Evolutionary conservation across 2,113 vertebrate genomes (phyloP).

Genomic region (Nestor notabilis): DNA sequence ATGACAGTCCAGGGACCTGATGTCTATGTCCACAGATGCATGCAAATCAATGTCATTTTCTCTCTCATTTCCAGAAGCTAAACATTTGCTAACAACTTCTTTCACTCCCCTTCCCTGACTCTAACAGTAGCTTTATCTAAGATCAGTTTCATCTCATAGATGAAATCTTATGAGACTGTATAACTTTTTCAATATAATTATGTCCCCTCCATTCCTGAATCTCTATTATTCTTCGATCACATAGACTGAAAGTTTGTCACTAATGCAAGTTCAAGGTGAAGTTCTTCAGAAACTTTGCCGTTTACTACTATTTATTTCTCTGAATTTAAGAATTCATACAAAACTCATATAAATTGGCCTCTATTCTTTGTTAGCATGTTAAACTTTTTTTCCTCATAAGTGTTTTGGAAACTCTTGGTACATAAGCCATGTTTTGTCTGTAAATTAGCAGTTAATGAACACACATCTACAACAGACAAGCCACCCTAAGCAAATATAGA

Average conservation of each 20-base stretch:
- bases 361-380: background rate
- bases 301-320: background rate
- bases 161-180: background rate
- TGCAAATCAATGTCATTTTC: background rate
- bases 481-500: background rate
- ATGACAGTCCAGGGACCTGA: background rate
- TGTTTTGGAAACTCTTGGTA: background rate
- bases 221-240: background rate
- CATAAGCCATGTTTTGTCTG: background rate
- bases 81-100: conserved; percentile 15
- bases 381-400: background rate
- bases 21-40: background rate
- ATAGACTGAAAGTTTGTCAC: background rate
- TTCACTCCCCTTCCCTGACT: background rate
- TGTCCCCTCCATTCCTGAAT: background rate
- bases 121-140: background rate
- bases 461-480: background rate
- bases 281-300: background rate
- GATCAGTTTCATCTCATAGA: background rate
- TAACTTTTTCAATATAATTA: background rate
- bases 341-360: background rate
- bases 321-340: background rate
- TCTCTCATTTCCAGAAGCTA: background rate
- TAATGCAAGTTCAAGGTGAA: background rate
- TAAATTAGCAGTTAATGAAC: background rate